Evolutionary conservation across 1,140 invertebrate species (phyloP).

Genomic region (Adoxophyes honmai): DNA sequence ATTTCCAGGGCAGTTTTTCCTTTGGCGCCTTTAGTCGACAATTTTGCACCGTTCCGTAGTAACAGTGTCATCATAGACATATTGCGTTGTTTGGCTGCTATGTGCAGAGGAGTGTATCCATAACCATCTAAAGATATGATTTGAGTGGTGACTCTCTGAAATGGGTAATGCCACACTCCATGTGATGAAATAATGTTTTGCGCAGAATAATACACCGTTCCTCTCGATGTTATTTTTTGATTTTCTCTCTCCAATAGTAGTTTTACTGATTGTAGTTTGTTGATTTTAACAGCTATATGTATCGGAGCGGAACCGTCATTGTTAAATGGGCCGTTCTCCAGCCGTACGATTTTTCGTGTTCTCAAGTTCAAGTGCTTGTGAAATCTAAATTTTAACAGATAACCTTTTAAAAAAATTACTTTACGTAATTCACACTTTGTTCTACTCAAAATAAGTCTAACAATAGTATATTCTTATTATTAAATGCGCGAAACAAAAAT

Average conservation of each 20-base stretch:
- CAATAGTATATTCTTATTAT: too few relatives aligned
- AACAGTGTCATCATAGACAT: not conserved
- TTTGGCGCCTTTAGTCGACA: not conserved
- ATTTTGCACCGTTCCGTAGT: not conserved
- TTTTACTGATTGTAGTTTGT: not conserved
- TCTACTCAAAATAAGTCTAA: too few relatives aligned
- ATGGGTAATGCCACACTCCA: not conserved
- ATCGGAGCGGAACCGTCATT: constrained; percentile 3
- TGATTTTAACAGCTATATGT: not conserved
- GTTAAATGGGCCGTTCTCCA: too few relatives aligned
- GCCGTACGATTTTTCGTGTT: too few relatives aligned
- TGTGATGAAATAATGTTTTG: too few relatives aligned
- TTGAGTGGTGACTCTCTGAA: too few relatives aligned
- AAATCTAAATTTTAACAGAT: too few relatives aligned
- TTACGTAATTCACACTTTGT: too few relatives aligned
- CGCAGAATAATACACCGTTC: too few relatives aligned
- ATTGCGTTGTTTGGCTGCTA: constrained; percentile 2
- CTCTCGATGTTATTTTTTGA: not conserved
- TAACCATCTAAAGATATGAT: not conserved
- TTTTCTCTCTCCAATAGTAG: not conserved
- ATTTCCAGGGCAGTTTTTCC: not conserved
- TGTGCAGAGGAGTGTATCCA: not conserved
- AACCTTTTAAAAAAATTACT: too few relatives aligned
- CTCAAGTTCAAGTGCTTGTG: too few relatives aligned
- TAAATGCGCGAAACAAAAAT: too few relatives aligned